A percentile compares a stretch with the other conserved stretches of the same genome.
Evolutionary conservation across 2,888 invertebrate genomes (phyloP).

Genomic region (Stegophylla sp.): DNA sequence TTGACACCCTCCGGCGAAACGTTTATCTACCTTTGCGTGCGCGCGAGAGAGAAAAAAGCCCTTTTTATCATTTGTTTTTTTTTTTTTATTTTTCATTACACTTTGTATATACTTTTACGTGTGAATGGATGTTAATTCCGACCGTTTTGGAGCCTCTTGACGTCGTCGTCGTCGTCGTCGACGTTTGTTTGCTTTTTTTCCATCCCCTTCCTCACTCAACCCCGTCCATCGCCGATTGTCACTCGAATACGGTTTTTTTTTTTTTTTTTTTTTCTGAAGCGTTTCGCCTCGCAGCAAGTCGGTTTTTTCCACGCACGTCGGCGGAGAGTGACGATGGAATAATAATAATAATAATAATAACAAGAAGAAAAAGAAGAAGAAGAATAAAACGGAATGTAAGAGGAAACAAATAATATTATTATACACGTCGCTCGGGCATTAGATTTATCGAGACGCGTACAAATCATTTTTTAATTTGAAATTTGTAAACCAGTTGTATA

Average conservation of each 20-base stretch:
- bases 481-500: conserved; percentile 43
- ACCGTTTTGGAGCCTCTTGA: conserved; percentile 28
- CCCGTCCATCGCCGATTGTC: not conserved
- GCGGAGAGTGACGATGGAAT: too few relatives aligned
- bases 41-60: conserved; percentile 3
- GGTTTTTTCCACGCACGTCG: not conserved
- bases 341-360: too few relatives aligned
- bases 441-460: not conserved
- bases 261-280: too few relatives aligned
- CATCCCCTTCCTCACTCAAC: not conserved
- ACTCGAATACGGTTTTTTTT: not conserved
- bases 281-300: not conserved
- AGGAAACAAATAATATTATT: not conserved
- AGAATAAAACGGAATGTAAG: too few relatives aligned
- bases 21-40: conserved; percentile 28
- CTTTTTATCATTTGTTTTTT: conserved; percentile 13
- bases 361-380: too few relatives aligned
- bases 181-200: conserved; percentile 22
- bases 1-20: conserved; percentile 37
- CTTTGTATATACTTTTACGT: conserved; percentile 11
- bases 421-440: not conserved
- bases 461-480: conserved; percentile 22
- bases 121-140: conserved; percentile 38
- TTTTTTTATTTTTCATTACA: not conserved
- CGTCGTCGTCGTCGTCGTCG: conserved; percentile 14